Conservation (phyloP, 2,888 invertebrate species). For the Limenitis camilla region DNA sequence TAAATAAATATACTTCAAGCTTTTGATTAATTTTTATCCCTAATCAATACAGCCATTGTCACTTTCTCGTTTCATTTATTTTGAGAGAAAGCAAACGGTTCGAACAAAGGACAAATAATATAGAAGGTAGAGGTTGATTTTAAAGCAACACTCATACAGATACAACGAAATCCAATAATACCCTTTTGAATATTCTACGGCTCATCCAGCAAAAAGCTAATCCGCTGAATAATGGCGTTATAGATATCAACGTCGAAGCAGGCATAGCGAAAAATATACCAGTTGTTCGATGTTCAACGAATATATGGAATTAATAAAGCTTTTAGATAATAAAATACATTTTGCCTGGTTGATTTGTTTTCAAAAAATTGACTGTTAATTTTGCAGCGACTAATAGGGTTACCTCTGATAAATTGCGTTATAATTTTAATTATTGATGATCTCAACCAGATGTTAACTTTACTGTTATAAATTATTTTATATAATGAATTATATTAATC, state of each 20-base stretch:
- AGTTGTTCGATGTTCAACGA: slow-evolving; percentile 41
- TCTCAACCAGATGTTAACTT: neutral
- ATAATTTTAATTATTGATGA: neutral
- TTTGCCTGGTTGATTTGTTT: slow-evolving; percentile 45
- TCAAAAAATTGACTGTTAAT: slow-evolving; percentile 17
- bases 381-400: slow-evolving; percentile 1
- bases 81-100: slow-evolving; percentile 10
- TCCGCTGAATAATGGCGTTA: slow-evolving; percentile 69
- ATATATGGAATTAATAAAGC: slow-evolving; percentile 41
- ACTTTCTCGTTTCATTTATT: slow-evolving; percentile 4
- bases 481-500: no score
- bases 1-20: neutral
- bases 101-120: slow-evolving; percentile 23
- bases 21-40: neutral
- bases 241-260: slow-evolving; percentile 64
- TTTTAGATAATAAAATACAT: slow-evolving; percentile 48
- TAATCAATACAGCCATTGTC: slow-evolving; percentile 1
- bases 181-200: slow-evolving; percentile 68
- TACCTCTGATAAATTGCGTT: slow-evolving; percentile 4
- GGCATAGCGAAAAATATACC: slow-evolving; percentile 63
- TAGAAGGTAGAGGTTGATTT: slow-evolving; percentile 32
- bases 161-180: slow-evolving; percentile 61
- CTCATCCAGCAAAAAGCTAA: slow-evolving; percentile 68
- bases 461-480: neutral
- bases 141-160: slow-evolving; percentile 40